Evolutionary conservation across 2,113 vertebrate species (phyloP).

Genomic region (Heterochromis multidens): DNA sequence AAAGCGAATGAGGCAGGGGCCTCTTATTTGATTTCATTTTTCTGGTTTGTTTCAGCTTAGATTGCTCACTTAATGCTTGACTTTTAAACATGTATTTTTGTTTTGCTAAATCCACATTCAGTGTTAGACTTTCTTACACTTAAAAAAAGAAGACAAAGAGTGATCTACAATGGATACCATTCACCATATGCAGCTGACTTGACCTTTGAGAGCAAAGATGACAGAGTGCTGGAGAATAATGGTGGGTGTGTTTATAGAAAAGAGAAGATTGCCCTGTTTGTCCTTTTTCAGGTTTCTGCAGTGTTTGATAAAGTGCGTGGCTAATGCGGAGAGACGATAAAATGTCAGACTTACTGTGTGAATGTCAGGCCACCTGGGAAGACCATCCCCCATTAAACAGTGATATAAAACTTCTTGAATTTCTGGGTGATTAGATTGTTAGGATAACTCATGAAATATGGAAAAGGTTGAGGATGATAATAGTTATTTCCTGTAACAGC

Average conservation of each 20-base stretch:
- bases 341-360: slow-evolving; percentile 30
- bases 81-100: neutral
- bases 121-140: neutral
- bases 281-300: neutral
- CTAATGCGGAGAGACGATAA: neutral
- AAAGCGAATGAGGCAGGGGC: neutral
- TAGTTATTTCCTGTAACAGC: neutral
- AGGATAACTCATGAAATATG: neutral
- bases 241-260: neutral
- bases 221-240: slow-evolving; percentile 4
- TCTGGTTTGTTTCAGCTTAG: neutral
- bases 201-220: slow-evolving; percentile 39
- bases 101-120: neutral
- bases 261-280: neutral
- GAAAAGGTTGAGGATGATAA: neutral
- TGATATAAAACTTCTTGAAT: neutral
- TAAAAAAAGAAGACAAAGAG: neutral
- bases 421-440: neutral
- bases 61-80: neutral
- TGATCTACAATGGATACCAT: neutral
- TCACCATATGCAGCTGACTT: slow-evolving; percentile 1
- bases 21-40: neutral
- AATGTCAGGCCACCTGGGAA: slow-evolving; percentile 15
- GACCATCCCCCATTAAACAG: neutral
- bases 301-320: neutral